Base-by-base conservation (phyloP, 92 coral and sea anemone species). In the Hydrozoanthus gracilis region DNA sequence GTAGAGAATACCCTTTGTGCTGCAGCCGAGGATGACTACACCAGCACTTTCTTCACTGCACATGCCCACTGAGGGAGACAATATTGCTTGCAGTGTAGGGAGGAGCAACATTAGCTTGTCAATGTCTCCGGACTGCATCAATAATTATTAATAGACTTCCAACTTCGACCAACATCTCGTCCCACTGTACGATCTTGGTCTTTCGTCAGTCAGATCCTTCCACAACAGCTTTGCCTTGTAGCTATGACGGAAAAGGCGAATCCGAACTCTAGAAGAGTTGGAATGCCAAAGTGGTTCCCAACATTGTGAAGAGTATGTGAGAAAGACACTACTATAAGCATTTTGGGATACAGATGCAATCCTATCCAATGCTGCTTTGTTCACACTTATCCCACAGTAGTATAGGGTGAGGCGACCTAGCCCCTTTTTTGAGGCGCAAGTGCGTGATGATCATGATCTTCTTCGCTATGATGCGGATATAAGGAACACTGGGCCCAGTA, bases 281-380 rank as follows among this genome's bases (percentile, higher is more conserved):
- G 76, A 62, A 83, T 17, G n/a, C 12, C 77, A 50, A 88, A 71
- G 10, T 88, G 83, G 8, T 76, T 68, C 39, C 39, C 39, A 27
- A 27, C 2, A 27, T 27, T 27, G 39, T 27, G 1, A 27, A 27
- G 39, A 0, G 39, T 27, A 27, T 27, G 39, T 27, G 39, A 27
- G 39, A 27, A 27, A 27, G 1, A 27, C 39, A 27, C 48, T 85
- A 84, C 88, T 4, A 1, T 84, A 1, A 77, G 83, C 83, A 77
- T 52, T 46, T 77, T n/a, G n/a, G n/a, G 3, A 71, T n/a, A 52
- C 77, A 52, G 76, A 86, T 56, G 86, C 72, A 17, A 86, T 77
- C 5, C 39, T 55, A 49, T 86, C 72, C 86, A 86, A 60, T n/a
- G 89, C 89, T 9, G 2, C 61, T 2, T 2, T 0, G 61, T 54